phyloP scores from a whole-genome alignment of 2,113 vertebrate genomes.

The Entosphenus tridentatus region DNA sequence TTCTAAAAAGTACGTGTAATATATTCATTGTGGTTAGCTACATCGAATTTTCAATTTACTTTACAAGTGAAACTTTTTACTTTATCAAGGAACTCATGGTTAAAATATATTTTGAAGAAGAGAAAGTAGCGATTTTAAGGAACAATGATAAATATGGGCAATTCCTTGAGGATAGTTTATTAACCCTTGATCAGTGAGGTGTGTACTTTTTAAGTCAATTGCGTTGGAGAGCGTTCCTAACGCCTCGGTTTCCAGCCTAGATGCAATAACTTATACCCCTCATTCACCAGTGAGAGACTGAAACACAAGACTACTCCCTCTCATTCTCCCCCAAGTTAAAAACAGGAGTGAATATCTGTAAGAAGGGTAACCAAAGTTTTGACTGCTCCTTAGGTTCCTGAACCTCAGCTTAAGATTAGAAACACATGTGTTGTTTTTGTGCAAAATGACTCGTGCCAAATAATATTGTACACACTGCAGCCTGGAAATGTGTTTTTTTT shows the following conservation, averaged over 20 bases:
- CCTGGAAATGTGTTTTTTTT: too few species aligned
- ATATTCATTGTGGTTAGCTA: conserved; percentile 5
- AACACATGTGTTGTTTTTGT: not conserved
- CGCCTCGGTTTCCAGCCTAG: not conserved
- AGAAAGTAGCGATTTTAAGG: not conserved
- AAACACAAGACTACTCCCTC: not conserved
- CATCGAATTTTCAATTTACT: conserved; percentile 5
- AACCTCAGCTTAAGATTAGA: conserved; percentile 1
- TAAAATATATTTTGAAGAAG: not conserved
- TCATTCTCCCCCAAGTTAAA: not conserved
- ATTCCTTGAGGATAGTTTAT: conserved; percentile 7
- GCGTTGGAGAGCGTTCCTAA: conserved; percentile 4
- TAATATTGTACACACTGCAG: too few species aligned
- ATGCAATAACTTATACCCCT: conserved; percentile 1
- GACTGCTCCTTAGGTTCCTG: conserved; percentile 3
- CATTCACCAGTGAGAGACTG: not conserved
- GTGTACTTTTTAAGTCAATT: conserved; percentile 7
- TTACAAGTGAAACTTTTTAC: conserved; percentile 1
- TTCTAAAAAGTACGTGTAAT: not conserved
- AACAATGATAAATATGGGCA: not conserved
- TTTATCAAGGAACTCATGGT: conserved; percentile 1
- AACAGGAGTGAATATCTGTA: conserved; percentile 4
- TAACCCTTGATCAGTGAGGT: not conserved
- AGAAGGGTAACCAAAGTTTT: conserved; percentile 2
- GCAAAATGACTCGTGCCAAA: not conserved